phyloP scores from a whole-genome alignment of 35 echinoderm and acorn worm genomes.

The Heliocidaris tuberculata region DNA sequence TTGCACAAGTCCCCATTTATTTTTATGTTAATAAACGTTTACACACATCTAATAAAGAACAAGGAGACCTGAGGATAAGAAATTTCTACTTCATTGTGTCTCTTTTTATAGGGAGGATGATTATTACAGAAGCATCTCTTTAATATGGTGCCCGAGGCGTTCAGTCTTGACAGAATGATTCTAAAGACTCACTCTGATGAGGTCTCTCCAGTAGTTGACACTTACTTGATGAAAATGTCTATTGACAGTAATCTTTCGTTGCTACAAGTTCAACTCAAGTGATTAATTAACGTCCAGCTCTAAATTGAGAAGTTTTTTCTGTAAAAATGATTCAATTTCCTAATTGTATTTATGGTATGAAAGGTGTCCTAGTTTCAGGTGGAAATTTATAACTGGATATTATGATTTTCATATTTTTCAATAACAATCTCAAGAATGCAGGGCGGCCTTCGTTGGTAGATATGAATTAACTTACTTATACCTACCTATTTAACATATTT shows the following conservation, averaged over 20 bases:
- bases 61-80: neutral
- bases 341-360: neutral
- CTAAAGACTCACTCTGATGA: neutral
- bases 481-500: too few species aligned
- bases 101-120: neutral
- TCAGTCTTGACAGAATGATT: neutral
- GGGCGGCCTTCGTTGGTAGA: neutral
- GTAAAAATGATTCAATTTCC: conserved; percentile 11
- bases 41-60: too few species aligned
- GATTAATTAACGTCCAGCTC: neutral
- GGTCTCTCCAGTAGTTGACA: neutral
- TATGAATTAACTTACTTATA: too few species aligned
- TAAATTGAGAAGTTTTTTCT: neutral
- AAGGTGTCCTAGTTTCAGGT: neutral
- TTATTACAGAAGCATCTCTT: neutral
- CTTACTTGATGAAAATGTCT: conserved; percentile 7
- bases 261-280: neutral
- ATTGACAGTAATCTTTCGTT: conserved; percentile 30
- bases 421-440: neutral
- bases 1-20: too few species aligned
- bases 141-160: neutral
- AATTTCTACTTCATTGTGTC: neutral
- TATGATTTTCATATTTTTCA: neutral
- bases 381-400: neutral
- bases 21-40: too few species aligned